Evolutionary conservation across 2,113 vertebrate genomes (phyloP), one percentile per base, ranked within the genome.

Genomic region (Chloropsis hardwickii): DNA sequence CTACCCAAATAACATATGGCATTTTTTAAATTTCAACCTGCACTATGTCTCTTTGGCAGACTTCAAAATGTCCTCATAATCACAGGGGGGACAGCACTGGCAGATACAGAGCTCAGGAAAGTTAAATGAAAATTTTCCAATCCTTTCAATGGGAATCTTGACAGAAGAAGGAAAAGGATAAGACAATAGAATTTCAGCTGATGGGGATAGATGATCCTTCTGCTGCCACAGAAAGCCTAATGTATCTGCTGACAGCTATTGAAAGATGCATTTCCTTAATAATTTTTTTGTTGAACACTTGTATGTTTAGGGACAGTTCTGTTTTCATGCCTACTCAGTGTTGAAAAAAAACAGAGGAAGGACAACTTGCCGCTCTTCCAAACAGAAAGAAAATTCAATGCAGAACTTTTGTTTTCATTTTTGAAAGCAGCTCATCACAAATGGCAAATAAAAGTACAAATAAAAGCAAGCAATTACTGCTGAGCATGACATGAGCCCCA

Each of bases 11-110:
- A 86, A 81, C 45, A 91, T 61, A 91, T 25, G 66, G 61, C 70
- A 84, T 81, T 78, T 92, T 95, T 91, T 81, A 89, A n/a, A 33
- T 81, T 88, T 94, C 65, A 85, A 40, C 66, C 40, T 77, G 48
- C 67, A 76, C 37, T 90, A 24, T 57, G 64, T 82, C 61, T 81
- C 65, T 73, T 47, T 84, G 70, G 65, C 57, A 87, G 72, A 40
- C 45, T 89, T 84, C 87, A 90, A 20, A 78, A 94, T 23, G n/a
- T 90, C 90, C 82, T 92, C 37, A 35, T 23, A 42, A 37, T 81
- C 73, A 74, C 53, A 67, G n/a, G 19, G 62, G 70, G 70, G 37
- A 66, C n/a, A 87, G 61, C 12, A 42, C 28, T 48, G 57, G 71
- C 47, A 92, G 62, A 70, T 51, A 79, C 58, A 81, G 64, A 81